Base-by-base conservation (phyloP, 2,888 invertebrate genomes). In the Serrognathus titanus region DNA sequence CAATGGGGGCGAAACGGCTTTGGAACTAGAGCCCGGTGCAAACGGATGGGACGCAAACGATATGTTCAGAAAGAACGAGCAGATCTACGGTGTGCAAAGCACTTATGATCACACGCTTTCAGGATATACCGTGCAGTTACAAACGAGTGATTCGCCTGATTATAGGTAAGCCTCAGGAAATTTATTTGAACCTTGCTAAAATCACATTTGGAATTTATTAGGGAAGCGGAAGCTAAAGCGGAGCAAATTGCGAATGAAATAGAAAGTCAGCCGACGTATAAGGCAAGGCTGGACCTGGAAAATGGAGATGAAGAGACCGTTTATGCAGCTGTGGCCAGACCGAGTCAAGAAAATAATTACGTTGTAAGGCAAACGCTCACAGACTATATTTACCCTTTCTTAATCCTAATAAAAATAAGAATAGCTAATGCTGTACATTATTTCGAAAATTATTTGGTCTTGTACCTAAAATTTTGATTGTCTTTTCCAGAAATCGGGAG, bases 1-100 rank as follows among this genome's bases (percentile, higher is more conserved):
- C 10, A 64, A 67, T 31, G 66, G 68, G 2, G 61, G 82, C 69
- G 81, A 83, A 47, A 81, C 84, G 31, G 81, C 86, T 56, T 79
- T 84, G 63, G 90, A 90, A 67, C 77, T 91, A 56, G 90, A 90
- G 71, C 83, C 86, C 66, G 85, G 86, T 64, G 85, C 88, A 78
- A 95, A 95, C 81, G 97, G 97, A 57, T 98, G 98, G 97, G 94
- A 96, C 81, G 90, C 91, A 2, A 88, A 90, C 76, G 97, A 97
- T 67, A 98, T 98, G 97, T 98, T 98, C 79, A 84, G 89, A 63
- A 92, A 89, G 75, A 97, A 97, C 79, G 93, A 94, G 75, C 85
- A 87, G 73, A 85, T 90, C 64, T 97, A 96, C 78, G 95, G 97
- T 53, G 94, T 97, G 8, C 89, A 89, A 70, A 92, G 95, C 65